phyloP scores from a whole-genome alignment of 2,888 invertebrate species.

The Syrista parreyssii region DNA sequence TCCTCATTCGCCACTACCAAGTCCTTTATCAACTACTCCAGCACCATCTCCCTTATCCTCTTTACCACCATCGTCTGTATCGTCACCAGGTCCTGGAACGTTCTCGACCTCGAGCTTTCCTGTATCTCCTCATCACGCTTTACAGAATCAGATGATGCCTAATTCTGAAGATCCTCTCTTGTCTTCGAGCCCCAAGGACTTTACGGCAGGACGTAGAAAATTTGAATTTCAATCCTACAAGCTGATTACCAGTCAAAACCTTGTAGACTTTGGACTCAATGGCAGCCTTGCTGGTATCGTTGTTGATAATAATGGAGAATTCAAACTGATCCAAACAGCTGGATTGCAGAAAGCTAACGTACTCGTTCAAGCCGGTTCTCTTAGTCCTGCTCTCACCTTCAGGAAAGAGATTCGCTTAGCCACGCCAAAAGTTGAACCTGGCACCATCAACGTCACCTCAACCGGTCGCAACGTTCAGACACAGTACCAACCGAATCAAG shows the following conservation, averaged over 20 bases:
- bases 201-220: conserved; percentile 68
- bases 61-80: conserved; percentile 63
- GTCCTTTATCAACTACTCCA: conserved; percentile 74
- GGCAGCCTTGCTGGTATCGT: conserved; percentile 71
- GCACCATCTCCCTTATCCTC: conserved; percentile 68
- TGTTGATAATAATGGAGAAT: conserved; percentile 73
- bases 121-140: conserved; percentile 66
- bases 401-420: conserved; percentile 58
- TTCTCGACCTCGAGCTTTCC: conserved; percentile 61
- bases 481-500: conserved; percentile 38
- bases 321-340: conserved; percentile 72
- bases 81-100: conserved; percentile 57
- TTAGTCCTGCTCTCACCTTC: conserved; percentile 59
- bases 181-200: conserved; percentile 87
- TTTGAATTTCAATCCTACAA: conserved; percentile 73
- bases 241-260: conserved; percentile 68
- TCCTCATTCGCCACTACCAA: conserved; percentile 70
- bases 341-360: conserved; percentile 65
- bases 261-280: conserved; percentile 69
- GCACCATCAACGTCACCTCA: conserved; percentile 40
- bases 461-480: conserved; percentile 42
- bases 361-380: conserved; percentile 54
- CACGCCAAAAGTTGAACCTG: conserved; percentile 53
- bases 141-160: conserved; percentile 87
- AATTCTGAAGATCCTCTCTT: conserved; percentile 88